Evolutionary conservation across 2,888 invertebrate species (phyloP).

Genomic region (Idaea biselata): DNA sequence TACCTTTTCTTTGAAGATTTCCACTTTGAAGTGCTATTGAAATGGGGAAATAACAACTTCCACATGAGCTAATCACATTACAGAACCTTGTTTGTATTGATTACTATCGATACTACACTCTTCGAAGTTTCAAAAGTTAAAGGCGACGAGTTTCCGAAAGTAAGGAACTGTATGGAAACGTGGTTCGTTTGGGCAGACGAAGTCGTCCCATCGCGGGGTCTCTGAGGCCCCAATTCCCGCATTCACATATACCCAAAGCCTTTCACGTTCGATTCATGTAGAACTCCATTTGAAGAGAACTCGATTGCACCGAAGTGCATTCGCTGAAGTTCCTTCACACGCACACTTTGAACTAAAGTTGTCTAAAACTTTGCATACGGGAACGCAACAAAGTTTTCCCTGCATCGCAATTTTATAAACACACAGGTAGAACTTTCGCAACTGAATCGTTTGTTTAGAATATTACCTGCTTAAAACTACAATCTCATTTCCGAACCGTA

Average conservation of each 20-base stretch:
- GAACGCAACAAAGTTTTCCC: constrained; percentile 39
- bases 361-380: constrained; percentile 42
- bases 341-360: constrained; percentile 56
- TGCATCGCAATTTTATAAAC: constrained; percentile 49
- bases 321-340: constrained; percentile 49
- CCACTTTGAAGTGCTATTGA: neutral
- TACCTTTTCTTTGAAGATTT: neutral
- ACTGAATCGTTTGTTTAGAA: constrained; percentile 8
- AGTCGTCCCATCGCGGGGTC: neutral
- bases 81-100: constrained; percentile 21
- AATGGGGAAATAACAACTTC: constrained; percentile 7
- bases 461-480: constrained; percentile 2
- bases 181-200: constrained; percentile 28
- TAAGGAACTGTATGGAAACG: constrained; percentile 6
- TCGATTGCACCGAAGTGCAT: constrained; percentile 53
- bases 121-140: constrained; percentile 30
- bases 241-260: constrained; percentile 52
- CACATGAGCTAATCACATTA: constrained; percentile 25
- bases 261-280: constrained; percentile 54
- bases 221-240: constrained; percentile 19
- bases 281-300: constrained; percentile 51
- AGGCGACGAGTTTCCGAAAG: constrained; percentile 22
- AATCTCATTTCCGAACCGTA: constrained; percentile 6
- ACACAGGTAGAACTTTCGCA: constrained; percentile 25
- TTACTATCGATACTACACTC: constrained; percentile 19